A percentile compares a stretch with the other conserved stretches of the same genome.
Evolutionary conservation across 1,140 invertebrate genomes (phyloP).

Genomic region (Argopecten irradians): DNA sequence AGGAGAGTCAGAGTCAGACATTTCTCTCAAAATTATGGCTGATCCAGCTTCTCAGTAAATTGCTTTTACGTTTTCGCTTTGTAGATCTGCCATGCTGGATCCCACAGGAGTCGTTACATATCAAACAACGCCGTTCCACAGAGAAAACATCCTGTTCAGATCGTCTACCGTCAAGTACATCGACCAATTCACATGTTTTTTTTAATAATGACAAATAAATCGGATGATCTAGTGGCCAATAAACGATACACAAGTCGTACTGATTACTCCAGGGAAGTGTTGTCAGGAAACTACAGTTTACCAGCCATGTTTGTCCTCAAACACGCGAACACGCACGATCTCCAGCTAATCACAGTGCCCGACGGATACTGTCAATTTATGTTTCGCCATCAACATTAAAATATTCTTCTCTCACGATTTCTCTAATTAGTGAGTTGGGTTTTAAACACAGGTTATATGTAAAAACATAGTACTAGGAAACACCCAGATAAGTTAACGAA

Average conservation of each 20-base stretch:
- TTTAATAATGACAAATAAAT: slow-evolving; percentile 4
- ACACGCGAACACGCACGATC: neutral
- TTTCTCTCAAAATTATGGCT: neutral
- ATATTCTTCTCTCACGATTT: too few species aligned
- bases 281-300: neutral
- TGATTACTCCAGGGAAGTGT: neutral
- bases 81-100: neutral
- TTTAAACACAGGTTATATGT: too few species aligned
- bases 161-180: neutral
- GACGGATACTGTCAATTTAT: too few species aligned
- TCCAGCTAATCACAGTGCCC: too few species aligned
- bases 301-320: neutral
- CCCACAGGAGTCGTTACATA: neutral
- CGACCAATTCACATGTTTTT: neutral
- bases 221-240: slow-evolving; percentile 7
- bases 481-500: too few species aligned
- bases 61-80: neutral
- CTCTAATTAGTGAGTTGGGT: too few species aligned
- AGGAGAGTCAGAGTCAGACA: neutral
- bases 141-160: neutral
- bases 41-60: neutral
- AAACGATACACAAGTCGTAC: neutral
- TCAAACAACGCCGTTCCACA: neutral
- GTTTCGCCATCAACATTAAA: too few species aligned
- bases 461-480: too few species aligned